Conservation (phyloP, 2,888 invertebrate species). For the Cheilosia scutellata region DNA sequence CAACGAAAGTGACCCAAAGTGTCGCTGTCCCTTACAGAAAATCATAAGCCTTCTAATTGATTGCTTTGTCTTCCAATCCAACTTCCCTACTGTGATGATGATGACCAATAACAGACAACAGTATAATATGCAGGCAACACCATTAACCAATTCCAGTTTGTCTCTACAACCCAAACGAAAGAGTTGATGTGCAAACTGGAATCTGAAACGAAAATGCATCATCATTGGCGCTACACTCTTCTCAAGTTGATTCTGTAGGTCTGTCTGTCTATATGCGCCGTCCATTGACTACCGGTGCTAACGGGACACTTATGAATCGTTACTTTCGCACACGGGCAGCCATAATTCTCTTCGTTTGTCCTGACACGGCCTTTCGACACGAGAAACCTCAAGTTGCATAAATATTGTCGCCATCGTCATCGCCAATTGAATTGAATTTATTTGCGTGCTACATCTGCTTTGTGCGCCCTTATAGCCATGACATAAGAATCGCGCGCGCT, state of each 20-base stretch:
- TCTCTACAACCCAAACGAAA: slow-evolving; percentile 16
- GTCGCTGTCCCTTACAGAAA: neutral
- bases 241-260: slow-evolving; percentile 14
- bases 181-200: slow-evolving; percentile 29
- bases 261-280: slow-evolving; percentile 13
- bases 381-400: slow-evolving; percentile 64
- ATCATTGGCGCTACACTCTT: slow-evolving; percentile 4
- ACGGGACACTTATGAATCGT: slow-evolving; percentile 65
- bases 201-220: neutral
- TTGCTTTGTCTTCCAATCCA: neutral
- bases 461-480: slow-evolving; percentile 47
- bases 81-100: neutral
- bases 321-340: slow-evolving; percentile 52
- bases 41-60: neutral
- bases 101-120: neutral
- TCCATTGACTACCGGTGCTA: slow-evolving; percentile 58
- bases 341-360: slow-evolving; percentile 26
- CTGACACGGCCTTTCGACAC: slow-evolving; percentile 32
- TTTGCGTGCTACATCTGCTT: slow-evolving; percentile 74
- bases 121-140: neutral
- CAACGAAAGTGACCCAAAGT: too few relatives aligned
- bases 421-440: slow-evolving; percentile 69
- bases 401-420: slow-evolving; percentile 43
- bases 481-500: slow-evolving; percentile 34
- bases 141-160: neutral